Evolutionary conservation across 1,140 invertebrate species (phyloP).

Genomic region (Pseudoatta argentina): DNA sequence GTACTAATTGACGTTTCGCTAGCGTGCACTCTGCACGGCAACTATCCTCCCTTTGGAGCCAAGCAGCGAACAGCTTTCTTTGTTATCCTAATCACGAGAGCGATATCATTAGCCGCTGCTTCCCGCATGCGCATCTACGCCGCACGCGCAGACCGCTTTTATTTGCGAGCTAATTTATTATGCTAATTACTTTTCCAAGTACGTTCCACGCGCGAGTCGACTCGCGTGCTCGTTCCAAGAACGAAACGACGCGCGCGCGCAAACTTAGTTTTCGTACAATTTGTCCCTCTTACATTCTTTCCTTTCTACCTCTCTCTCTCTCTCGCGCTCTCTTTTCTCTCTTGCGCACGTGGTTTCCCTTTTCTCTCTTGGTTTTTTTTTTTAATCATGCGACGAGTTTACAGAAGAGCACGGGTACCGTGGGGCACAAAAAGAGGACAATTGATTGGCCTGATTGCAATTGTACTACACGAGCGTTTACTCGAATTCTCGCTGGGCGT

Average conservation of each 20-base stretch:
- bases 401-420: not conserved
- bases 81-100: slow-evolving; percentile 71
- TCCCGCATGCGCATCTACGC: slow-evolving; percentile 27
- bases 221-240: slow-evolving; percentile 44
- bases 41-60: not conserved
- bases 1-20: slow-evolving; percentile 68
- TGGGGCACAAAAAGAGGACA: slow-evolving; percentile 3
- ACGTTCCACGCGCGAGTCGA: slow-evolving; percentile 32
- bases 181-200: slow-evolving; percentile 78
- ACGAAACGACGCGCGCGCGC: not conserved
- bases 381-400: slow-evolving; percentile 36
- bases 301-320: not conserved
- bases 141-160: slow-evolving; percentile 61
- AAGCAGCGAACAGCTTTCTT: slow-evolving; percentile 44
- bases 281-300: slow-evolving; percentile 17
- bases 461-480: slow-evolving; percentile 24
- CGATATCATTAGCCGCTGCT: slow-evolving; percentile 63
- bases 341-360: not conserved
- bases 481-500: slow-evolving; percentile 4
- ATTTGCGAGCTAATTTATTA: slow-evolving; percentile 79
- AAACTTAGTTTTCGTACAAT: slow-evolving; percentile 45
- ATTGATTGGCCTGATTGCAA: slow-evolving; percentile 51
- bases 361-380: slow-evolving; percentile 12
- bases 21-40: slow-evolving; percentile 30
- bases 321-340: not conserved